Evolutionary conservation across 64 coral and sea anemone species (phyloP).

Genomic region (Platygyra sinensis): DNA sequence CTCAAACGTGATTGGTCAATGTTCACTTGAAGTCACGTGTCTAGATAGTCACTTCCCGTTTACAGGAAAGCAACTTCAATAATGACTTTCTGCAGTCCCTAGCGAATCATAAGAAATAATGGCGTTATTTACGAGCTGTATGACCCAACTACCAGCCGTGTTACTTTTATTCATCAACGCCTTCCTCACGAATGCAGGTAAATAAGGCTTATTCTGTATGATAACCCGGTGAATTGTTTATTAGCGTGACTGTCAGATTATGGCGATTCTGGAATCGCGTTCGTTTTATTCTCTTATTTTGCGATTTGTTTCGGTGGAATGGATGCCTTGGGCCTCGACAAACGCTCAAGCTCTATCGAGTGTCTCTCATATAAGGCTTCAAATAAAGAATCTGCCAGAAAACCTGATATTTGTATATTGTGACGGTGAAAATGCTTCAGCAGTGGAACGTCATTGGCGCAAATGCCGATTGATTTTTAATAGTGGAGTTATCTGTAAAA

Average conservation of each 20-base stretch:
- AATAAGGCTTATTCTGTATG: background rate
- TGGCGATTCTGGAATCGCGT: background rate
- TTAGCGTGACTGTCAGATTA: background rate
- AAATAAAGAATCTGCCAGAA: background rate
- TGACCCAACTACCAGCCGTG: background rate
- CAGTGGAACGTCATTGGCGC: no score
- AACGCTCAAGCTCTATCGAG: background rate
- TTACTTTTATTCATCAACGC: background rate
- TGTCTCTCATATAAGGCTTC: background rate
- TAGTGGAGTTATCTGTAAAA: background rate
- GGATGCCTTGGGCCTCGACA: background rate
- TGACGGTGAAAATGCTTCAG: background rate
- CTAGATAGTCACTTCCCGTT: slow-evolving; percentile 49
- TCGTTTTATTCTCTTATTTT: background rate
- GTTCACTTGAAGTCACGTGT: slow-evolving; percentile 67
- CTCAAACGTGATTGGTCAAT: slow-evolving; percentile 49
- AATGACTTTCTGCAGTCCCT: background rate
- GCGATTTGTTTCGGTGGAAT: background rate
- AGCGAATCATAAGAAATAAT: background rate
- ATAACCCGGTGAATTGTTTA: background rate
- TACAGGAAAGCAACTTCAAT: background rate
- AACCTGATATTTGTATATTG: background rate
- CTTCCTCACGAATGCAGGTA: background rate
- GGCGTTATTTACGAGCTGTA: background rate
- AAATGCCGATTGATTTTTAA: no score